Base-by-base conservation (phyloP, 2,113 vertebrate species). In the Clupea harengus region DNA sequence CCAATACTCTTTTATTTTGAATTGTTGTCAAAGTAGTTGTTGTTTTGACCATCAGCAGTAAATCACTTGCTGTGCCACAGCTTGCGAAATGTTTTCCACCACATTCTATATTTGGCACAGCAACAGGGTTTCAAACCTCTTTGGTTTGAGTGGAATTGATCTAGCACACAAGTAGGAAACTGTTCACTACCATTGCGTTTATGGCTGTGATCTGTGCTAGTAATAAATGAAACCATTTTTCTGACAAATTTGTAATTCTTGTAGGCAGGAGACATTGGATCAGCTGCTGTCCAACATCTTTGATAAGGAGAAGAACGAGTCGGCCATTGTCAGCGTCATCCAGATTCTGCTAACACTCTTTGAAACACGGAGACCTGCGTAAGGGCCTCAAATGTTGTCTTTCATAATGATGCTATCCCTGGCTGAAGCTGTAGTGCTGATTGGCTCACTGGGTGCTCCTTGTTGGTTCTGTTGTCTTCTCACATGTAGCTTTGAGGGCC, bases 251-350 rank as follows among this genome's bases (percentile, higher is more conserved):
- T 78, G 67, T 10, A 44, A 22, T 87, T 83, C 89, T 89, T 92
- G 87, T 89, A 99, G 98, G 83, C 96, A 98, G 94, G 98, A 99
- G 93, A 98, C 97, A 4, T 97, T 99, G 92, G 97, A 99, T 88
- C 97, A 99, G 92, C 94, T 99, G 85, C 94, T 99, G 54, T 95
- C 96, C 83, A 99, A 99, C 91, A 98, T 99, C 89, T 99, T 99
- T 83, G 97, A 98, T 90, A 97, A 97, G 92, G 98, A 99, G 91
- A 99, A 98, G 91, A 99, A 97, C 50, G 98, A 99, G 86, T 97
- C 98, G 4, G 97, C 98, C 17, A 98, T 99, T 78, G 98, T 99
- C 94, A 99, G 97, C 91, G 98, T 98, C 60, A 99, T 99, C 91
- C 98, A 99, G 95, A 99, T 99, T 87, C 92, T 99, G 0, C 93